These are phyloP conservation scores for Campodea augens DNA, from an alignment of 1,140 invertebrate genomes.

Conservation along the genomic window DNA sequence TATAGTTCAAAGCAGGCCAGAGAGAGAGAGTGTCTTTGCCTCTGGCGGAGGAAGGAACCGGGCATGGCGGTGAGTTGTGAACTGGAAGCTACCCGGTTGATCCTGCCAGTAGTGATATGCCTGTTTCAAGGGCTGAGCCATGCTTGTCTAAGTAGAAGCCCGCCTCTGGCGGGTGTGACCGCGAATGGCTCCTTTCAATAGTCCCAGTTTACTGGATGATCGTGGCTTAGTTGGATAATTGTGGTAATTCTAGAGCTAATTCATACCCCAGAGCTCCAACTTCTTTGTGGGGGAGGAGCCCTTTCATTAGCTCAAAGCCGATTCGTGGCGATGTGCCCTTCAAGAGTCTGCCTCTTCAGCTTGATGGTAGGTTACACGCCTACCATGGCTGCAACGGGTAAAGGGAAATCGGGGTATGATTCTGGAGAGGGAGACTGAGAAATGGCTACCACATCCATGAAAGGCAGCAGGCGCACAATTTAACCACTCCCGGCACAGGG, in stretches of 20 bases:
- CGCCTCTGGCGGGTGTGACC: background rate
- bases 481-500: conserved; percentile 33
- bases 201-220: background rate
- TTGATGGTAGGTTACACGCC: background rate
- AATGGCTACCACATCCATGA: conserved; percentile 83
- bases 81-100: conserved; percentile 26
- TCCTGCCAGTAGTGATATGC: conserved; percentile 37
- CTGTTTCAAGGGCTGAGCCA: conserved; percentile 39
- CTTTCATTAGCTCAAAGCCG: background rate
- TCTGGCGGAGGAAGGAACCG: too few relatives aligned
- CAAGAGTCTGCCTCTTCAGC: background rate
- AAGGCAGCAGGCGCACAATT: conserved; percentile 64
- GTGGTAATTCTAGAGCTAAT: conserved; percentile 1
- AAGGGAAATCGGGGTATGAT: conserved; percentile 21
- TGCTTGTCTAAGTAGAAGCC: conserved; percentile 24
- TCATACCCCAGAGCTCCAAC: background rate
- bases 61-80: background rate
- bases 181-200: too few relatives aligned
- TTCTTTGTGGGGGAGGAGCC: background rate
- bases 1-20: too few relatives aligned
- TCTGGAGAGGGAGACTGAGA: conserved; percentile 67
- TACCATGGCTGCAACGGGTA: background rate
- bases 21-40: too few relatives aligned
- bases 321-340: background rate
- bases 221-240: conserved; percentile 1